Percentiles rank a stretch among this genome's conserved stretches.
Evolutionary conservation across 1,140 invertebrate species (phyloP).

Genomic region (Sarcophaga bullata): DNA sequence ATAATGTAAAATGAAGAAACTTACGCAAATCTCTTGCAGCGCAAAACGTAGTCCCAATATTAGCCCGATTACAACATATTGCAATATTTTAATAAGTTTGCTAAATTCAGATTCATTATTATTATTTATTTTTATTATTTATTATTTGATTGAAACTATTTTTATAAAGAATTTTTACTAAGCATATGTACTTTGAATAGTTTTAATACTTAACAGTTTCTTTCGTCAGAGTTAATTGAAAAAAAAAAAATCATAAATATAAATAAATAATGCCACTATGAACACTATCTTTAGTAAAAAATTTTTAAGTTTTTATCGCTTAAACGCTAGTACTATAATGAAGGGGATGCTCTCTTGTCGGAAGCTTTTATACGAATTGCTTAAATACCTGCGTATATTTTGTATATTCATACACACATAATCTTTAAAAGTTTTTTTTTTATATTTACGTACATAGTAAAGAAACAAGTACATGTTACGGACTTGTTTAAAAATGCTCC

Average conservation of each 20-base stretch:
- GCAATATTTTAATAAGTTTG: conserved; percentile 38
- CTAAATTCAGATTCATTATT: conserved; percentile 20
- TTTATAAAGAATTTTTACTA: conserved; percentile 17
- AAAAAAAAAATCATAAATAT: too few species aligned
- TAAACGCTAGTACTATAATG: conserved; percentile 18
- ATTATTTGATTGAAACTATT: neutral
- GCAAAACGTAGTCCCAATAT: neutral
- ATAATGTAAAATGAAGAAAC: conserved; percentile 44
- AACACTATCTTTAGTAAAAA: too few species aligned
- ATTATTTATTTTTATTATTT: neutral
- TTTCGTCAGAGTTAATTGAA: neutral
- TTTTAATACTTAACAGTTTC: neutral
- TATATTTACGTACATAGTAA: neutral
- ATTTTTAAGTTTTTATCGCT: conserved; percentile 35
- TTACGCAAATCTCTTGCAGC: conserved; percentile 64
- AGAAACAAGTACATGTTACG: too few species aligned
- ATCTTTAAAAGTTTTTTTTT: neutral
- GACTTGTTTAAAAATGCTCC: neutral
- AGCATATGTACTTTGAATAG: neutral
- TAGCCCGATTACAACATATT: conserved; percentile 18
- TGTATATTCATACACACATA: neutral
- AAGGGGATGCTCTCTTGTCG: conserved; percentile 24
- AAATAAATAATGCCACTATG: too few species aligned
- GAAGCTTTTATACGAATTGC: conserved; percentile 32
- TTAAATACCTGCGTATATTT: neutral